These are phyloP conservation scores for Semnornis frantzii DNA, from an alignment of 2,113 vertebrate species.

Conservation along the genomic window DNA sequence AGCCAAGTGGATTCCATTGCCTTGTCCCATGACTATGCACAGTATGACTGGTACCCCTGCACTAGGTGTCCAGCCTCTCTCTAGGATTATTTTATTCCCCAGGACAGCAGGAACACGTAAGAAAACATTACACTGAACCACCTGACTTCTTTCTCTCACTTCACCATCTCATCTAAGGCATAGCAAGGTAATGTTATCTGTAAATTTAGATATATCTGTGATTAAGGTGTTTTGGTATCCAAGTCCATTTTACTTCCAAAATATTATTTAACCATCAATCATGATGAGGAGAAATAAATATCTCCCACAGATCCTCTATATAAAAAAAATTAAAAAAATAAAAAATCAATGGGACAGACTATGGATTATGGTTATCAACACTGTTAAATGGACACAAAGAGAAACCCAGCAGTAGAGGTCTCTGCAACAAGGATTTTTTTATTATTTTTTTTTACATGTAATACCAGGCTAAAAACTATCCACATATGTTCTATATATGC, in stretches of 20 bases:
- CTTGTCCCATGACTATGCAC: neutral
- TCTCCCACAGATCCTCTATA: neutral
- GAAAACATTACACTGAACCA: neutral
- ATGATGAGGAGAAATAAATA: neutral
- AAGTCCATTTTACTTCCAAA: neutral
- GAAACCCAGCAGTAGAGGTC: neutral
- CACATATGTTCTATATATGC: neutral
- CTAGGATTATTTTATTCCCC: neutral
- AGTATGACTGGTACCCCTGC: neutral
- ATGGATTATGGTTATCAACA: neutral
- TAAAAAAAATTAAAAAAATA: neutral
- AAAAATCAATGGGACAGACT: neutral
- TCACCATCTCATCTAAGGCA: neutral
- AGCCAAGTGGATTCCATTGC: fast-evolving
- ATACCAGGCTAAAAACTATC: neutral
- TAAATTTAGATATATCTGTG: neutral
- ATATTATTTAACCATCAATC: neutral
- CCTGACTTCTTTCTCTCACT: neutral
- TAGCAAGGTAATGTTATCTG: neutral
- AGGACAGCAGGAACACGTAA: neutral
- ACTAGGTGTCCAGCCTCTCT: neutral
- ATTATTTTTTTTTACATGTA: neutral
- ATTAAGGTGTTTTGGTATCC: neutral
- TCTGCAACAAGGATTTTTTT: neutral
- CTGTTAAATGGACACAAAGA: neutral